phyloP scores from a whole-genome alignment of 53 echinoderm and acorn worm species.

The Holothuria leucospilota region DNA sequence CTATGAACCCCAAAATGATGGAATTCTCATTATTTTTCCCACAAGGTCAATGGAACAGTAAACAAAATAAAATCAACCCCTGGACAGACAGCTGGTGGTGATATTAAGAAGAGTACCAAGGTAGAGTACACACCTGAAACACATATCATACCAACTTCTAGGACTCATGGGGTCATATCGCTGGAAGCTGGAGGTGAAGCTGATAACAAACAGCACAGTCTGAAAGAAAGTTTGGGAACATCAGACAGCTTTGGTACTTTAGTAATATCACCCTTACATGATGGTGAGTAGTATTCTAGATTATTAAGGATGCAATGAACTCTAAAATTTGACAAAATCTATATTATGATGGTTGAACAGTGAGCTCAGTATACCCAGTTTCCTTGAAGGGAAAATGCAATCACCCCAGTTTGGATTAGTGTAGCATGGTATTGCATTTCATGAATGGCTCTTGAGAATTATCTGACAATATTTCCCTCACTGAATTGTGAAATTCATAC shows the following conservation, averaged over 20 bases:
- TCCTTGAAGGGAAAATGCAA: no score
- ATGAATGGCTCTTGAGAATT: no score
- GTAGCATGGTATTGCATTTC: no score
- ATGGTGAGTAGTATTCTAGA: conserved; percentile 57
- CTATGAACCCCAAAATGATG: no score
- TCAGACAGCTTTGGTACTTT: conserved; percentile 71
- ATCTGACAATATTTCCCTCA: no score
- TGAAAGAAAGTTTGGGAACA: background rate
- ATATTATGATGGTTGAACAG: no score
- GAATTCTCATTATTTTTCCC: no score
- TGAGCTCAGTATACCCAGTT: no score
- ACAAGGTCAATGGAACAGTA: background rate
- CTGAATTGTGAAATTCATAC: no score
- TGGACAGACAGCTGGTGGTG: background rate
- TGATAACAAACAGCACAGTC: background rate
- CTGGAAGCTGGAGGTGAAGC: conserved; percentile 8
- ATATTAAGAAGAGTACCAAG: conserved; percentile 8
- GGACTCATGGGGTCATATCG: background rate
- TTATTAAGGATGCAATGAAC: no score
- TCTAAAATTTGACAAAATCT: no score
- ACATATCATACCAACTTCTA: background rate
- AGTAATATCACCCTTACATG: conserved; percentile 87
- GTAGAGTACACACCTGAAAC: conserved; percentile 1
- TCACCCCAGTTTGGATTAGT: no score
- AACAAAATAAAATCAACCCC: conserved; percentile 18